Evolutionary conservation across 1,140 invertebrate species (phyloP).

Genomic region (Lepidurus couesii): DNA sequence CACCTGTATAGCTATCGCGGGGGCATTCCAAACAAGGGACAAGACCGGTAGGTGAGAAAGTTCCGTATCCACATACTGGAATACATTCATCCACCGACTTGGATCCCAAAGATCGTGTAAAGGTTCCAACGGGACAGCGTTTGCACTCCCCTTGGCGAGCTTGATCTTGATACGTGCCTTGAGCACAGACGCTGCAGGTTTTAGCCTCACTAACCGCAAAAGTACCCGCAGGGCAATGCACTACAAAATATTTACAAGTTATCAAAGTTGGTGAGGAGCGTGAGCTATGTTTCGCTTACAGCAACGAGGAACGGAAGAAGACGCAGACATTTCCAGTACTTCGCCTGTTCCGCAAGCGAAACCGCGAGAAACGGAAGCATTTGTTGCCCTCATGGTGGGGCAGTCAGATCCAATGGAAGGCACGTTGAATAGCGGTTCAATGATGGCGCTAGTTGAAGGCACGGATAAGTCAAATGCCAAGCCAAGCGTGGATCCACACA

Average conservation of each 20-base stretch:
- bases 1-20: constrained; percentile 79
- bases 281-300: constrained; percentile 54
- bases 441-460: constrained; percentile 81
- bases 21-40: constrained; percentile 94
- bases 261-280: not conserved
- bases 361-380: constrained; percentile 75
- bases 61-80: constrained; percentile 92
- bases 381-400: constrained; percentile 76
- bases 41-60: constrained; percentile 87
- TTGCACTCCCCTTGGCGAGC: constrained; percentile 79
- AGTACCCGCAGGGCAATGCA: constrained; percentile 91
- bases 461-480: constrained; percentile 90
- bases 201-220: constrained; percentile 81
- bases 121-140: constrained; percentile 83
- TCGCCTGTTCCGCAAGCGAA: constrained; percentile 90
- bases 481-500: constrained; percentile 87
- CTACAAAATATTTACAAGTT: constrained; percentile 49
- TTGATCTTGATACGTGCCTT: constrained; percentile 87
- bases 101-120: constrained; percentile 63
- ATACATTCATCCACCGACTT: constrained; percentile 75
- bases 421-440: constrained; percentile 82
- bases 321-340: constrained; percentile 79
- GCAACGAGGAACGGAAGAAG: constrained; percentile 84
- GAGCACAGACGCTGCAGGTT: constrained; percentile 77
- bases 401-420: constrained; percentile 84